Conservation (phyloP, 1,140 invertebrate genomes). For the Psilanteris sp. region DNA sequence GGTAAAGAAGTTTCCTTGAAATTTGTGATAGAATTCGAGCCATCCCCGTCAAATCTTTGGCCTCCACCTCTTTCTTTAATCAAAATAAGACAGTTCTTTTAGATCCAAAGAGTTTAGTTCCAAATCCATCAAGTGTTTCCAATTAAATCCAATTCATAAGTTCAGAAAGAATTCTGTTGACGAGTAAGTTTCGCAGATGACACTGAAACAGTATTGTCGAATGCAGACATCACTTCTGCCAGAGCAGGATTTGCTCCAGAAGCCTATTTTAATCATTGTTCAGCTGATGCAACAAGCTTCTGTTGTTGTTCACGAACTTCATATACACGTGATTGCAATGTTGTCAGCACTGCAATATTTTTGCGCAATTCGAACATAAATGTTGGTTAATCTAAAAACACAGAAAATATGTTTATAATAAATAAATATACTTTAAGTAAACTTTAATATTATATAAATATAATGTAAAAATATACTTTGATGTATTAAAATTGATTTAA, state of each 20-base stretch:
- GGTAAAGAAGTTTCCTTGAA: conserved; percentile 86
- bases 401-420: too few relatives aligned
- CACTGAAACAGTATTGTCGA: conserved; percentile 81
- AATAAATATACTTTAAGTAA: too few relatives aligned
- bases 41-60: conserved; percentile 92
- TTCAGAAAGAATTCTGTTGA: conserved; percentile 81
- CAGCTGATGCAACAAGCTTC: conserved; percentile 83
- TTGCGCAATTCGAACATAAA: conserved; percentile 83
- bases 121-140: too few relatives aligned
- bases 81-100: conserved; percentile 96
- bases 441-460: too few relatives aligned
- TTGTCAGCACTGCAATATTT: conserved; percentile 81
- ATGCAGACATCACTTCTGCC: conserved; percentile 82
- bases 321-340: conserved; percentile 82
- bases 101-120: too few relatives aligned
- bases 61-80: conserved; percentile 90
- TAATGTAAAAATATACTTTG: too few relatives aligned
- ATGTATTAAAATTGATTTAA: too few relatives aligned
- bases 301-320: conserved; percentile 84
- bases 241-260: conserved; percentile 92
- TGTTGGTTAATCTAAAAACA: conserved; percentile 78
- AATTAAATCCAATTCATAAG: too few relatives aligned
- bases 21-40: conserved; percentile 92
- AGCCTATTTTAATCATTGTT: conserved; percentile 92
- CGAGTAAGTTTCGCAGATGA: conserved; percentile 79